phyloP scores from a whole-genome alignment of 2,888 invertebrate genomes.

The Hydrotaea cyrtoneurina region DNA sequence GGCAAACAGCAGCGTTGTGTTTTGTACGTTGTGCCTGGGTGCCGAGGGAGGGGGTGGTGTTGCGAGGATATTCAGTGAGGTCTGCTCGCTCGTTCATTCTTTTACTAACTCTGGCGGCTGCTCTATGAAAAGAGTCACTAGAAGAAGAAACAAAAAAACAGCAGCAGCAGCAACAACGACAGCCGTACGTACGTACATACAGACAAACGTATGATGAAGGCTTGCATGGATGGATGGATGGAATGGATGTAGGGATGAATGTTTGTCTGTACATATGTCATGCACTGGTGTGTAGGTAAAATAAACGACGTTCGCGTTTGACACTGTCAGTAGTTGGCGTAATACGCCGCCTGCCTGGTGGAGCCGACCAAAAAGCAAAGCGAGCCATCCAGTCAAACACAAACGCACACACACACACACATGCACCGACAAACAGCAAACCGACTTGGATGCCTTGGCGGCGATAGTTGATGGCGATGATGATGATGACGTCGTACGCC shows the following conservation, averaged over 20 bases:
- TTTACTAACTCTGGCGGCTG: slow-evolving; percentile 31
- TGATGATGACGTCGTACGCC: slow-evolving; percentile 8
- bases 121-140: slow-evolving; percentile 42
- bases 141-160: slow-evolving; percentile 20
- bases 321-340: slow-evolving; percentile 28
- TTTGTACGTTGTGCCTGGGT: background rate
- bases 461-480: background rate
- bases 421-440: no score
- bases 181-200: background rate
- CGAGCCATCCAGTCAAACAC: background rate
- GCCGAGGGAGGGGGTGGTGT: background rate
- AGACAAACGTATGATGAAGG: background rate
- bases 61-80: slow-evolving; percentile 16
- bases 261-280: background rate
- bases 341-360: background rate
- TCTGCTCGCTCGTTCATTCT: slow-evolving; percentile 29
- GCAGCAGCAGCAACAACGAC: background rate
- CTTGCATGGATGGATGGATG: background rate
- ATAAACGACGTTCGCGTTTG: slow-evolving; percentile 28
- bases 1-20: slow-evolving; percentile 18
- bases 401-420: background rate
- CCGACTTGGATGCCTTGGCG: background rate
- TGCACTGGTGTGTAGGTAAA: slow-evolving; percentile 1
- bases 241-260: background rate
- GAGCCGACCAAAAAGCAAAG: slow-evolving; percentile 22